These are phyloP conservation scores for Germaria angustata DNA, from an alignment of 2,888 invertebrate genomes.

Conservation along the genomic window DNA sequence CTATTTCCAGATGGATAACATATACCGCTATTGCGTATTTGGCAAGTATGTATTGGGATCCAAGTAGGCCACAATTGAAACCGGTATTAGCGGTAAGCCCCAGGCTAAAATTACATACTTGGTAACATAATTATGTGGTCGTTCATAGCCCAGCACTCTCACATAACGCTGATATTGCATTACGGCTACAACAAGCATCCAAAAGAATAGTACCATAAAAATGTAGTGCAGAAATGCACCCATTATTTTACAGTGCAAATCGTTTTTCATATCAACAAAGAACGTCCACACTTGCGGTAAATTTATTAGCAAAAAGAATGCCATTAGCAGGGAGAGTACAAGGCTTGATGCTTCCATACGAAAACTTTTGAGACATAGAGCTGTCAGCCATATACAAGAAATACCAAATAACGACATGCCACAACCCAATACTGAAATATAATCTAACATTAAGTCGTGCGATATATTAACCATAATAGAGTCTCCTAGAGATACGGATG, in stretches of 20 bases:
- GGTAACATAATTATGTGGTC: slow-evolving; percentile 83
- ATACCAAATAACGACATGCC: slow-evolving; percentile 83
- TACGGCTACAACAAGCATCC: slow-evolving; percentile 87
- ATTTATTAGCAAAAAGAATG: slow-evolving; percentile 76
- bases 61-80: slow-evolving; percentile 79
- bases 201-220: slow-evolving; percentile 84
- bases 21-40: slow-evolving; percentile 73
- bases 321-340: slow-evolving; percentile 83
- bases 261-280: slow-evolving; percentile 68
- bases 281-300: slow-evolving; percentile 71
- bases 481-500: background rate
- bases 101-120: slow-evolving; percentile 84
- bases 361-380: slow-evolving; percentile 82
- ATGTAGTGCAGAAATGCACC: slow-evolving; percentile 85
- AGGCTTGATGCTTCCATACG: slow-evolving; percentile 83
- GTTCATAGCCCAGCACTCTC: slow-evolving; percentile 82
- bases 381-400: slow-evolving; percentile 82
- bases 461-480: slow-evolving; percentile 66
- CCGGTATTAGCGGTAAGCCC: slow-evolving; percentile 83
- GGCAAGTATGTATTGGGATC: slow-evolving; percentile 80
- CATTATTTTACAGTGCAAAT: slow-evolving; percentile 81
- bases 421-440: slow-evolving; percentile 83
- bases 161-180: slow-evolving; percentile 86
- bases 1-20: slow-evolving; percentile 82
- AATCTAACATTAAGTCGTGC: slow-evolving; percentile 81